Evolutionary conservation across 1,140 invertebrate species (phyloP).

Genomic region (Drosophila tristis): DNA sequence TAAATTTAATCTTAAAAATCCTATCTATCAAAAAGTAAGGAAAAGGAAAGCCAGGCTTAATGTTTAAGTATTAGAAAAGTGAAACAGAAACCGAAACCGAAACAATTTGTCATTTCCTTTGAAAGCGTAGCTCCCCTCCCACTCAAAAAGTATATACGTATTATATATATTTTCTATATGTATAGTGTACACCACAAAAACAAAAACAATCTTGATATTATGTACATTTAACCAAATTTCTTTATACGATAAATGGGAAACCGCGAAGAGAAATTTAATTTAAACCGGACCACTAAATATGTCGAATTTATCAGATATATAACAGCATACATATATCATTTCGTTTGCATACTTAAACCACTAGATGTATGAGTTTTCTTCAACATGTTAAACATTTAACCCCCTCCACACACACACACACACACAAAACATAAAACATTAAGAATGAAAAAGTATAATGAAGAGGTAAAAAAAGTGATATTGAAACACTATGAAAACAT

Average conservation of each 20-base stretch:
- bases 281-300: slow-evolving; percentile 67
- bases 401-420: slow-evolving; percentile 42
- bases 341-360: slow-evolving; percentile 69
- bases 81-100: slow-evolving; percentile 31
- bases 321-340: slow-evolving; percentile 44
- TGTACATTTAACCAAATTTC: slow-evolving; percentile 56
- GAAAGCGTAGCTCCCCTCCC: slow-evolving; percentile 67
- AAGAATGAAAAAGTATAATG: slow-evolving; percentile 39
- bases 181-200: slow-evolving; percentile 38
- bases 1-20: slow-evolving; percentile 35
- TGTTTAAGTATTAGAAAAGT: slow-evolving; percentile 69
- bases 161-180: slow-evolving; percentile 64
- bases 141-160: slow-evolving; percentile 16
- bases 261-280: slow-evolving; percentile 60
- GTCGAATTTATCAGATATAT: slow-evolving; percentile 72
- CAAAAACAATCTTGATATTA: slow-evolving; percentile 65
- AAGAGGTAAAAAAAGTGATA: slow-evolving; percentile 70
- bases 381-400: slow-evolving; percentile 37
- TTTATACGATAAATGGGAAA: slow-evolving; percentile 34
- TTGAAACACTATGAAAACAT: slow-evolving; percentile 76
- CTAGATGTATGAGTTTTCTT: slow-evolving; percentile 44
- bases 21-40: slow-evolving; percentile 12
- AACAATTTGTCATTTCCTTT: slow-evolving; percentile 61
- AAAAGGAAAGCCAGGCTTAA: slow-evolving; percentile 63
- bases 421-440: slow-evolving; percentile 22